Evolutionary conservation across 2,888 invertebrate genomes (phyloP).

Genomic region (Lasioglossum marginatum): DNA sequence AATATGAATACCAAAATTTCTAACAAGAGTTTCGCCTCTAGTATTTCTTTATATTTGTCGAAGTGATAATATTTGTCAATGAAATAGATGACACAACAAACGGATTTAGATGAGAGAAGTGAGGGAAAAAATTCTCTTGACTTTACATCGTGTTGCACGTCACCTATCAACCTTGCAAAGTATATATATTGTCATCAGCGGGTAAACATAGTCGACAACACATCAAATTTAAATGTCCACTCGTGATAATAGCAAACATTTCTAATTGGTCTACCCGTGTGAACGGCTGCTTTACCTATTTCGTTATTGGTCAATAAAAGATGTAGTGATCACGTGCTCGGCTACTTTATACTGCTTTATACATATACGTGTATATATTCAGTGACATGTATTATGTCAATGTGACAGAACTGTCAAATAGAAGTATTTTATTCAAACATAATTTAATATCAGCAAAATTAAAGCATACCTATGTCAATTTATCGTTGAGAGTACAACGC

Average conservation of each 20-base stretch:
- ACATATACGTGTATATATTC: background rate
- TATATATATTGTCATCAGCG: background rate
- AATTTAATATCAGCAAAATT: background rate
- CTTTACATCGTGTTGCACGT: background rate
- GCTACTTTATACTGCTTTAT: background rate
- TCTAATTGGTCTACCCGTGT: background rate
- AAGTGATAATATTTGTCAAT: background rate
- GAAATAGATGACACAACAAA: background rate
- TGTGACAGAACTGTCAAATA: conserved; percentile 20
- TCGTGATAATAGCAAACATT: background rate
- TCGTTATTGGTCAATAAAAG: background rate
- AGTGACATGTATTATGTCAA: conserved; percentile 4
- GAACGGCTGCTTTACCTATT: background rate
- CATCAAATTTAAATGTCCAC: background rate
- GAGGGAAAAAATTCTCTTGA: background rate
- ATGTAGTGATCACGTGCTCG: conserved; percentile 2
- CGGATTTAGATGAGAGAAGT: background rate
- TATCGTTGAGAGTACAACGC: background rate
- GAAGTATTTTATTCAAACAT: background rate
- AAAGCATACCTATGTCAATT: background rate
- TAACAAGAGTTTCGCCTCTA: too few species aligned
- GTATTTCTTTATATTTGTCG: background rate
- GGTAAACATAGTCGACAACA: background rate
- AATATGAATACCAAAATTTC: too few species aligned
- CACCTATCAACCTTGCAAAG: background rate